Percentiles rank a stretch among this genome's conserved stretches.
Conservation (phyloP, 2,888 invertebrate species). For the Drosophila subsilvestris region DNA sequence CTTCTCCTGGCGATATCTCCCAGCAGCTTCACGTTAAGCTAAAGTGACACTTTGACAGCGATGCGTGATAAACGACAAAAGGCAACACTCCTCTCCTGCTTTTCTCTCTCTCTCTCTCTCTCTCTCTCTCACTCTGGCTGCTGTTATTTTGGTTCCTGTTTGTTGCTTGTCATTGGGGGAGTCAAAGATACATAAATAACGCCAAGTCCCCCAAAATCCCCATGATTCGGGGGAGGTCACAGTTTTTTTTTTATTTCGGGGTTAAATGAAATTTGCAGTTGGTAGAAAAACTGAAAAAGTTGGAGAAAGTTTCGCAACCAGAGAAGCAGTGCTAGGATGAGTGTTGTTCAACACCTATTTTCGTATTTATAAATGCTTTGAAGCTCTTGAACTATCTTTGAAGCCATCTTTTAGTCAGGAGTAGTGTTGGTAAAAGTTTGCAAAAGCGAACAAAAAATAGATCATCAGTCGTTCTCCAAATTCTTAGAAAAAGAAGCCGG, state of each 20-base stretch:
- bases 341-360: neutral
- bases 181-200: constrained; percentile 1
- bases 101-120: neutral
- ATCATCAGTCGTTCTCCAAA: too few relatives aligned
- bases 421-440: too few relatives aligned
- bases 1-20: constrained; percentile 63
- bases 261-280: neutral
- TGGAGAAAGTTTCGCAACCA: neutral
- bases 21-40: constrained; percentile 69
- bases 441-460: too few relatives aligned
- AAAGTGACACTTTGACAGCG: constrained; percentile 83
- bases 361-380: too few relatives aligned
- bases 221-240: neutral
- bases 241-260: neutral
- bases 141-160: neutral
- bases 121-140: too few relatives aligned
- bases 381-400: neutral
- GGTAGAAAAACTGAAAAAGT: neutral
- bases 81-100: neutral
- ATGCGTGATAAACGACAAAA: constrained; percentile 82
- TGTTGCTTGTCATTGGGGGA: neutral
- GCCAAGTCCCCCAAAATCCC: neutral
- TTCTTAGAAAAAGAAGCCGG: too few relatives aligned
- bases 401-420: neutral
- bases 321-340: neutral